These are phyloP conservation scores for Troides helena DNA, from an alignment of 2,888 invertebrate genomes.

Conservation along the genomic window DNA sequence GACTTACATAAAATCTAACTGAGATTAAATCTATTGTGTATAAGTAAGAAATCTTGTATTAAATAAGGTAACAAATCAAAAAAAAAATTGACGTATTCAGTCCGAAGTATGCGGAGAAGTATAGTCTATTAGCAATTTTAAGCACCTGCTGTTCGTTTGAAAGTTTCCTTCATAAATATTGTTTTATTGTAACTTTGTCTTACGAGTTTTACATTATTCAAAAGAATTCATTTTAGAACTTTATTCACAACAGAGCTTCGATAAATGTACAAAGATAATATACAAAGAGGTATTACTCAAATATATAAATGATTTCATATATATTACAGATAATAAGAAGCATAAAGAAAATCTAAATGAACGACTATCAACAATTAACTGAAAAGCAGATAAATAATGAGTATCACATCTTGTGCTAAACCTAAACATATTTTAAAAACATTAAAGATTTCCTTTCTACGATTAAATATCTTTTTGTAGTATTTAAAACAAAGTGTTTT, in stretches of 20 bases:
- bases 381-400: no score
- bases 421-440: no score
- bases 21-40: not conserved
- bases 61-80: conserved; percentile 5
- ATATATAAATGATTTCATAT: not conserved
- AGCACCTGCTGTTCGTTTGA: conserved; percentile 25
- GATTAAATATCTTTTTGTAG: no score
- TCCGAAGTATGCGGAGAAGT: conserved; percentile 14
- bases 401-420: no score
- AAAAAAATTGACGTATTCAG: conserved; percentile 18
- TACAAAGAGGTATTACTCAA: not conserved
- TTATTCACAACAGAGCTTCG: conserved; percentile 6
- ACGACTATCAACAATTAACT: no score
- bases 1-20: no score
- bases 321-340: not conserved
- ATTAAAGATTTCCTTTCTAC: no score
- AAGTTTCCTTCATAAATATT: conserved; percentile 30
- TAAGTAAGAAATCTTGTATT: not conserved
- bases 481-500: no score
- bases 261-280: not conserved
- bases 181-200: conserved; percentile 25
- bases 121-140: conserved; percentile 29
- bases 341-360: no score
- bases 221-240: conserved; percentile 13
- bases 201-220: conserved; percentile 22